A percentile compares a stretch with the other conserved stretches of the same genome.
phyloP scores from a whole-genome alignment of 2,888 invertebrate genomes.

The Ornithoptera priamus region DNA sequence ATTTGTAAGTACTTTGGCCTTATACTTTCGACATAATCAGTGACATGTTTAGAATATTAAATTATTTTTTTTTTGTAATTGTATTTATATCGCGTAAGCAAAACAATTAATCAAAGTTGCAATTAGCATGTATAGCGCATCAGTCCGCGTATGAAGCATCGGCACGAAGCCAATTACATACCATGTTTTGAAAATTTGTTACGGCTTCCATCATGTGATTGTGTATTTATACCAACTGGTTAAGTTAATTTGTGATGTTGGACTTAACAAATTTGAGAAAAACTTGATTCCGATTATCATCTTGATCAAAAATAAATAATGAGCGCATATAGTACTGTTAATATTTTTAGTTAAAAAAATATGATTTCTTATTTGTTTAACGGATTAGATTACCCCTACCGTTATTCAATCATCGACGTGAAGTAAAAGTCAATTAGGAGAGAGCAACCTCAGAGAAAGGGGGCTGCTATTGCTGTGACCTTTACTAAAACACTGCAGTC shows the following conservation, averaged over 20 bases:
- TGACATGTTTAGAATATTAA: too few species aligned
- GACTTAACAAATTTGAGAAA: not conserved
- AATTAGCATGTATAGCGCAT: constrained; percentile 48
- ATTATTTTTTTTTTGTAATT: not conserved
- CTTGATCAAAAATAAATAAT: not conserved
- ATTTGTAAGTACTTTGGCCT: constrained; percentile 66
- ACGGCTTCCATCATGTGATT: constrained; percentile 10
- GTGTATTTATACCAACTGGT: not conserved
- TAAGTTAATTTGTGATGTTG: not conserved
- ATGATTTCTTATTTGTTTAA: too few species aligned
- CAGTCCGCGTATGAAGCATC: constrained; percentile 42
- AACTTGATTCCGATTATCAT: not conserved
- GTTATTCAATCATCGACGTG: too few species aligned
- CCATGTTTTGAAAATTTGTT: constrained; percentile 31
- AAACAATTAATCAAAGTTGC: constrained; percentile 49
- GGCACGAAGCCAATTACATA: constrained; percentile 51
- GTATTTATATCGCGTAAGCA: constrained; percentile 21
- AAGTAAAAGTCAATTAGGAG: too few species aligned
- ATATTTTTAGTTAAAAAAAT: too few species aligned
- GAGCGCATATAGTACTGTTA: too few species aligned
- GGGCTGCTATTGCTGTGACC: too few species aligned
- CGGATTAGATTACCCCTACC: too few species aligned
- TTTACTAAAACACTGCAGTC: too few species aligned
- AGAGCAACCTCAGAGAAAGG: too few species aligned
- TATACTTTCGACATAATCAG: not conserved